Percentiles rank a stretch among this genome's conserved stretches.
Evolutionary conservation across 1,140 invertebrate species (phyloP).

Genomic region (Lysiphlebus fabarum): DNA sequence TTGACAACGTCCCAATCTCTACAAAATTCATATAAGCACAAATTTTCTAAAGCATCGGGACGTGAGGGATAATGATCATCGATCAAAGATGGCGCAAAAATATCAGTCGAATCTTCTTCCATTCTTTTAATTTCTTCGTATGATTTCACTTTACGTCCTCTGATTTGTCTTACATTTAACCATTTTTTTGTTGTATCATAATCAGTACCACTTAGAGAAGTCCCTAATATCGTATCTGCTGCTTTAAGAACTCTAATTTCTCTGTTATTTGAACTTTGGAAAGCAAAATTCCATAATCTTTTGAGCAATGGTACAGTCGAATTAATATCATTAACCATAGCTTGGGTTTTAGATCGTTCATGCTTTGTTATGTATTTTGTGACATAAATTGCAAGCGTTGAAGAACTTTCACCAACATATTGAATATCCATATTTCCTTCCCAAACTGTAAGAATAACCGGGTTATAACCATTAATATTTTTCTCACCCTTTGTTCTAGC

Average conservation of each 20-base stretch:
- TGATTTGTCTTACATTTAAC: slow-evolving; percentile 30
- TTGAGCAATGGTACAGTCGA: slow-evolving; percentile 26
- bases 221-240: slow-evolving; percentile 27
- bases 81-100: slow-evolving; percentile 26
- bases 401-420: slow-evolving; percentile 28
- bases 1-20: slow-evolving; percentile 22
- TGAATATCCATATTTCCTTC: slow-evolving; percentile 33
- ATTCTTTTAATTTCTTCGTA: slow-evolving; percentile 26
- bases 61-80: slow-evolving; percentile 24
- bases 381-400: slow-evolving; percentile 25
- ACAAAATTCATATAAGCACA: slow-evolving; percentile 12
- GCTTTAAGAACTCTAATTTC: slow-evolving; percentile 31
- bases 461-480: slow-evolving; percentile 29
- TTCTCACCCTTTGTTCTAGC: slow-evolving; percentile 30
- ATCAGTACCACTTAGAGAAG: slow-evolving; percentile 31
- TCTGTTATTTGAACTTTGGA: slow-evolving; percentile 30
- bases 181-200: slow-evolving; percentile 30
- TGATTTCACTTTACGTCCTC: slow-evolving; percentile 27
- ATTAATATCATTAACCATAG: slow-evolving; percentile 28
- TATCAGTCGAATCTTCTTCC: slow-evolving; percentile 24
- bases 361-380: slow-evolving; percentile 34
- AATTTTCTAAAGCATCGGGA: slow-evolving; percentile 1
- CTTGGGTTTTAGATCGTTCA: slow-evolving; percentile 26
- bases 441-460: slow-evolving; percentile 26
- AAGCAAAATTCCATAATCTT: slow-evolving; percentile 29